Percentiles rank a stretch among this genome's conserved stretches.
phyloP scores from a whole-genome alignment of 2,797 vertebrate genomes.

The Poeciliopsis infans region DNA sequence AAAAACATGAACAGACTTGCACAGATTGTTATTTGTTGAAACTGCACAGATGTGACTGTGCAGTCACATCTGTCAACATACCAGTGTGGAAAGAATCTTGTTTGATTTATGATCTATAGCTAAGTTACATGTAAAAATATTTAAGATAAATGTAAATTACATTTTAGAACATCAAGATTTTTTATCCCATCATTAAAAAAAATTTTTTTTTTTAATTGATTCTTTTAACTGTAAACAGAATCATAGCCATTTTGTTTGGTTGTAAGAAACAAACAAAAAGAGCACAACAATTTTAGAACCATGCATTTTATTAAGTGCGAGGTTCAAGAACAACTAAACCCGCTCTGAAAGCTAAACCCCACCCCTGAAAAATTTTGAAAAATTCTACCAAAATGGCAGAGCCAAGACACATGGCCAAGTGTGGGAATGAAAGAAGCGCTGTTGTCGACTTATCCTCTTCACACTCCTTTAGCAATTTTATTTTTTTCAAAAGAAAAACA shows the following conservation, averaged over 20 bases:
- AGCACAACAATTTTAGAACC: not conserved
- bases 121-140: slow-evolving; percentile 17
- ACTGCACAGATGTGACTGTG: not conserved
- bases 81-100: no score
- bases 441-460: no score
- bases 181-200: slow-evolving; percentile 12
- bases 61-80: not conserved
- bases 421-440: no score
- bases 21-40: slow-evolving; percentile 7
- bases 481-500: no score
- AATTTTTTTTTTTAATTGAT: not conserved
- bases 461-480: no score
- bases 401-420: no score
- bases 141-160: slow-evolving; percentile 42
- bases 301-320: not conserved
- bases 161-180: slow-evolving; percentile 33
- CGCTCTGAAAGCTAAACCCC: no score
- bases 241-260: slow-evolving; percentile 59
- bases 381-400: no score
- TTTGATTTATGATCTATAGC: not conserved
- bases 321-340: not conserved
- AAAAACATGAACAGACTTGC: slow-evolving; percentile 3
- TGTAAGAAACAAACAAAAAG: slow-evolving; percentile 39
- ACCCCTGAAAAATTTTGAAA: no score
- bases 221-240: slow-evolving; percentile 43